These are phyloP conservation scores for Xanthorhoe designata DNA, from an alignment of 2,888 invertebrate genomes.

Conservation along the genomic window DNA sequence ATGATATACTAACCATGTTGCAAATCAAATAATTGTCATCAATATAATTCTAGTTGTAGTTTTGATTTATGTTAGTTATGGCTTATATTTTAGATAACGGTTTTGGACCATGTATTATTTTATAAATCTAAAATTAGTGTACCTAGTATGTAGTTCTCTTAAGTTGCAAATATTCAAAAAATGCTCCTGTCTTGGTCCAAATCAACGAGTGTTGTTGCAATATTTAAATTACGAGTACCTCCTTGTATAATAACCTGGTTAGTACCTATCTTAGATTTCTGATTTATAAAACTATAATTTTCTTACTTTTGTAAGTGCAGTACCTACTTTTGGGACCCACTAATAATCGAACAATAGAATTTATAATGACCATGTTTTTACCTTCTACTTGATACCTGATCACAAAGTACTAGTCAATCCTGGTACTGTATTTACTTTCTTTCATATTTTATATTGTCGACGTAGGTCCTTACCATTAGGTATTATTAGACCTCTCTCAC, in stretches of 20 bases:
- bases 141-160: neutral
- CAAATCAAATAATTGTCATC: slow-evolving; percentile 23
- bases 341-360: slow-evolving; percentile 29
- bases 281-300: slow-evolving; percentile 50
- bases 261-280: slow-evolving; percentile 55
- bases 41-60: slow-evolving; percentile 26
- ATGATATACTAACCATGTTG: slow-evolving; percentile 26
- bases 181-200: slow-evolving; percentile 22
- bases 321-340: slow-evolving; percentile 54
- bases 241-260: slow-evolving; percentile 50
- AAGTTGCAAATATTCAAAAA: neutral
- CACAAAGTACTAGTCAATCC: slow-evolving; percentile 62
- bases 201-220: slow-evolving; percentile 46
- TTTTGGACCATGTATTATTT: slow-evolving; percentile 25
- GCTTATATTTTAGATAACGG: slow-evolving; percentile 15
- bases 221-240: slow-evolving; percentile 50
- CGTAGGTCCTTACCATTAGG: slow-evolving; percentile 28
- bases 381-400: slow-evolving; percentile 36
- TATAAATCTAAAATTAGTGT: slow-evolving; percentile 20
- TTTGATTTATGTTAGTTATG: slow-evolving; percentile 23
- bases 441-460: slow-evolving; percentile 54
- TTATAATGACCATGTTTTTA: slow-evolving; percentile 35
- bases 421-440: slow-evolving; percentile 54
- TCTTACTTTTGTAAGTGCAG: slow-evolving; percentile 56
- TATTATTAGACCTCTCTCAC: slow-evolving; percentile 21